Base-by-base conservation (phyloP, 2,797 vertebrate species). In the Sandelia bainsii region DNA sequence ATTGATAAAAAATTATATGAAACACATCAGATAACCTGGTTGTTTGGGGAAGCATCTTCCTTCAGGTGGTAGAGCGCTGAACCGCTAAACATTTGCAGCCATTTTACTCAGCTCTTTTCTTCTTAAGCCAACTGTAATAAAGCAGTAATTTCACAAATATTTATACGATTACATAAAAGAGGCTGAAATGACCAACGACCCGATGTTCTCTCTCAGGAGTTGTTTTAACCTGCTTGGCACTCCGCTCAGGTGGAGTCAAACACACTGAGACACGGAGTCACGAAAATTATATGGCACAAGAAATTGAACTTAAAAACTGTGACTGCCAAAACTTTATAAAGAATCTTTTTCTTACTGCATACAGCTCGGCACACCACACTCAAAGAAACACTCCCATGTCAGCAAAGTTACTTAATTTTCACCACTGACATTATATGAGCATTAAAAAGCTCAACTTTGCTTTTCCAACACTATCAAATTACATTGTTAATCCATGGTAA, bases 11-110 rank as follows among this genome's bases (percentile, higher is more conserved):
- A 34, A 34, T 34, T 1, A 5, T 9, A 34, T 6, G 4, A 9
- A 34, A 34, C 32, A 25, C 25, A 37, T 16, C 45, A 8, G 16
- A 54, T 29, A 19, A 63, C 16, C 25, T 44, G 64, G 58, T 61
- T 52, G 57, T 66, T 46, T 34, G 8, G 71, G 60, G 13, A 50
- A n/a, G n/a, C n/a, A n/a, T n/a, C 65, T 51, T 60, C 44, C 52
- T 70, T 37, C 70, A 58, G 67, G 60, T 64, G 53, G 13, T 46
- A 39, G 1, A 39, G 37, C 37, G 12, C 12, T 34, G 32, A 6
- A 34, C 7, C 37, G 7, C 17, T 4, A 45, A 68, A 42, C 14
- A 0, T 46, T 48, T 48, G 48, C 34, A 60, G 19, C 6, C 56
- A 8, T 7, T 17, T 44, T 0, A 17, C 40, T 5, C 6, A 25